Base-by-base conservation (phyloP, 2,797 vertebrate species). In the Artibeus jamaicensis region DNA sequence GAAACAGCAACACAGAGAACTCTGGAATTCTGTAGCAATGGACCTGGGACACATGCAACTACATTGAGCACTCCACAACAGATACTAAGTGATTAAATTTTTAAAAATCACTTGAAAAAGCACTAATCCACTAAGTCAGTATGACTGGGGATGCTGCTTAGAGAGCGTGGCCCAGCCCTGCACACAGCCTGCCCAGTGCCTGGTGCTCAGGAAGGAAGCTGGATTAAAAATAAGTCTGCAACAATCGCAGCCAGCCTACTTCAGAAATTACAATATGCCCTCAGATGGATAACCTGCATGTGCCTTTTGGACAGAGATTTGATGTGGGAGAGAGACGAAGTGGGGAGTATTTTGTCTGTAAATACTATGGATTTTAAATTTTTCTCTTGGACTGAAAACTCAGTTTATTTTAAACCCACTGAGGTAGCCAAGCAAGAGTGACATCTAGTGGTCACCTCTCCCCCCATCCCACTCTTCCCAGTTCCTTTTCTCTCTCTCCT, bases 381-480 rank as follows among this genome's bases (percentile, higher is more conserved):
- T 89, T 79, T 82, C 62, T 92, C 19, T 77, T 92, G 53, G 6
- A 14, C 18, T 21, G 62, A 83, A 92, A 71, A 50, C 39, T 53
- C 21, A 34, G 11, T 71, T 85, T 21, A 16, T 29, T 68, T 83
- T 65, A 81, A 92, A 22, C 18, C 50, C 78, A 21, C 4, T 86
- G 15, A 48, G 57, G 95, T 84, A 70, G 67, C 42, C 88, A 84
- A 11, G 95, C 95, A 96, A 98, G 93, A 98, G 98, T 97, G 98
- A 98, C 98, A 98, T 97, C 98, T 98, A 95, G 98, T 97, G 98
- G 98, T 78, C 86, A 55, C 12, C 24, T 21, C 7, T 11, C 70
- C 14, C 14, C 32, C 18, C 57, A 26, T 29, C 57, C 57, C 57
- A 59, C 57, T 59, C 57, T 59, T 29, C 9, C 32, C 12, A 29